Percentiles rank a stretch among this genome's conserved stretches.
These are phyloP conservation scores for Felis chaus DNA, from an alignment of 2,113 vertebrate species.

Conservation along the genomic window DNA sequence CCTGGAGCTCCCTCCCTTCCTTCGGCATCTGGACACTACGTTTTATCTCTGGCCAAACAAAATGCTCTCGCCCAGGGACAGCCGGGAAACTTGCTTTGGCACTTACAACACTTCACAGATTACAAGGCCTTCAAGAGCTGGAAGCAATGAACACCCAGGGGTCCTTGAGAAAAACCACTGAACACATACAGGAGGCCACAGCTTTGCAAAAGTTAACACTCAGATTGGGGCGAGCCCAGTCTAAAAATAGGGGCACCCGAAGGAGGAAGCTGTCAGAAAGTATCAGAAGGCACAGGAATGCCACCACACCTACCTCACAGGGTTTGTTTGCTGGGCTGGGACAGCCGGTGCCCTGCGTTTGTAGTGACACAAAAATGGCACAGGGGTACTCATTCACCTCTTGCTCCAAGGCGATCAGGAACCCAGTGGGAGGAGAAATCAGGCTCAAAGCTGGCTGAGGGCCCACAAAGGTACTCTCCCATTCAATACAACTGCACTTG, in stretches of 20 bases:
- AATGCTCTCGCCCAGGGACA: background rate
- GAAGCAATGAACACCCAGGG: background rate
- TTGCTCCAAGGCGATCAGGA: background rate
- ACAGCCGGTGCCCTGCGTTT: background rate
- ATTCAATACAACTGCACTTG: no score
- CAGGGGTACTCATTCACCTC: background rate
- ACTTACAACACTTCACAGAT: background rate
- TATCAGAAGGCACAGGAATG: background rate
- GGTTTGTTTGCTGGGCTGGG: background rate
- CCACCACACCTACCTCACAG: background rate
- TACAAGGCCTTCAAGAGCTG: background rate
- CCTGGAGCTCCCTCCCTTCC: background rate
- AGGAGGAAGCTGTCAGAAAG: constrained; percentile 10
- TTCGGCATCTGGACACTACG: background rate
- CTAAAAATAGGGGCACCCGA: constrained; percentile 47
- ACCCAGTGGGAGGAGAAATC: background rate
- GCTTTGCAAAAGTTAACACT: constrained; percentile 30
- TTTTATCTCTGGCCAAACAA: background rate
- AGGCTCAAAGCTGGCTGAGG: background rate
- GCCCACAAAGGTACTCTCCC: background rate
- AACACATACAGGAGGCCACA: background rate
- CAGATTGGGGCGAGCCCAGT: background rate
- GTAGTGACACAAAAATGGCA: background rate
- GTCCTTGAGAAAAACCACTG: background rate
- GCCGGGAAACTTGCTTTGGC: background rate